A percentile compares a stretch with the other conserved stretches of the same genome.
Conservation (phyloP, 2,888 invertebrate species). For the Leptopilina syphax region DNA sequence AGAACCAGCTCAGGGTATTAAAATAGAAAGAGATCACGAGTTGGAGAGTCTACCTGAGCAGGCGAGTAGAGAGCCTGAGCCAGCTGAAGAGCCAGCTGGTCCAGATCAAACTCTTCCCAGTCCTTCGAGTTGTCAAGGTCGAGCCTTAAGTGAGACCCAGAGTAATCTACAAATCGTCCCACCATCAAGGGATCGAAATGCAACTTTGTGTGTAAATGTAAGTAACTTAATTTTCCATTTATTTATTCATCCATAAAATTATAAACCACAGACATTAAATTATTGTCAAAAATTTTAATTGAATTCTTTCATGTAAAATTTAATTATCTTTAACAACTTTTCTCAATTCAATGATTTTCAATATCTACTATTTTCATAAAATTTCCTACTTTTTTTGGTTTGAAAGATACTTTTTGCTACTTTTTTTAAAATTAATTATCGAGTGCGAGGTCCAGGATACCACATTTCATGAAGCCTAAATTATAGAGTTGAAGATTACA, state of each 20-base stretch:
- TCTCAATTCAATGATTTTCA: too few species aligned
- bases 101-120: constrained; percentile 78
- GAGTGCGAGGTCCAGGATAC: too few species aligned
- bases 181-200: constrained; percentile 80
- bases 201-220: constrained; percentile 82
- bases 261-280: too few species aligned
- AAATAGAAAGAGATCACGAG: constrained; percentile 72
- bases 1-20: constrained; percentile 71
- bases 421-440: too few species aligned
- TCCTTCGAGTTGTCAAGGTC: constrained; percentile 74
- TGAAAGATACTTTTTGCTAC: too few species aligned
- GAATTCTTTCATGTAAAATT: too few species aligned
- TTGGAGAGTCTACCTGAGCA: constrained; percentile 73
- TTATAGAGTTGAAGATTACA: background rate
- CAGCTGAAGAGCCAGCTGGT: constrained; percentile 79
- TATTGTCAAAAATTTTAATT: too few species aligned
- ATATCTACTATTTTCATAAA: too few species aligned
- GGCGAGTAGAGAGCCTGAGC: constrained; percentile 78
- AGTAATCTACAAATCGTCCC: constrained; percentile 77
- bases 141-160: constrained; percentile 74
- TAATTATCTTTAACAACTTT: too few species aligned
- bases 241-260: background rate
- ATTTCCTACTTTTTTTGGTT: too few species aligned
- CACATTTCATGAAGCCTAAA: background rate
- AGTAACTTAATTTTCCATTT: constrained; percentile 57